phyloP scores from a whole-genome alignment of 2,888 invertebrate genomes.

The Tipula helvola region DNA sequence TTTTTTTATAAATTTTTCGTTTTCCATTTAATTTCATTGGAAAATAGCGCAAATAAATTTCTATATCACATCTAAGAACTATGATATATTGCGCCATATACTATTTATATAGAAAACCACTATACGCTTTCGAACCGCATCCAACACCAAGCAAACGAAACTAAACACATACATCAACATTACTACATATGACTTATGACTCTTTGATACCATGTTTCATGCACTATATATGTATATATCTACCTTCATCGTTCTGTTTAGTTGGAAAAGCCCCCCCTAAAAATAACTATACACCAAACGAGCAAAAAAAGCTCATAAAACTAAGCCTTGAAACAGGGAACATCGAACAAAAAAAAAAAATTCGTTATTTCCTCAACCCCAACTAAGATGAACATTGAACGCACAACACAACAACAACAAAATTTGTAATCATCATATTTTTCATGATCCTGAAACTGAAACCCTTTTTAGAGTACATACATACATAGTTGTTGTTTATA shows the following conservation, averaged over 20 bases:
- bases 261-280: background rate
- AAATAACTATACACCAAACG: background rate
- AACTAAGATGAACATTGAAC: background rate
- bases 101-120: background rate
- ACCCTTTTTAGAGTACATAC: background rate
- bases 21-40: constrained; percentile 4
- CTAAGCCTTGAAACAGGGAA: background rate
- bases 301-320: background rate
- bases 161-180: background rate
- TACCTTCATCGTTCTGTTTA: background rate
- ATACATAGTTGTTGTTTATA: background rate
- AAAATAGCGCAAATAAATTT: background rate
- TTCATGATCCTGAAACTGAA: background rate
- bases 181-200: background rate
- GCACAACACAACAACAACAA: background rate
- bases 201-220: background rate
- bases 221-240: background rate
- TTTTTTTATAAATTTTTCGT: background rate
- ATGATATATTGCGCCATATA: background rate
- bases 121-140: background rate
- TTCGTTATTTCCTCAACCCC: background rate
- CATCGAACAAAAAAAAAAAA: background rate
- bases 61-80: background rate
- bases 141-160: background rate
- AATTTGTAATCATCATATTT: background rate